These are phyloP conservation scores for Agrochola lota DNA, from an alignment of 2,888 invertebrate genomes.

Conservation along the genomic window DNA sequence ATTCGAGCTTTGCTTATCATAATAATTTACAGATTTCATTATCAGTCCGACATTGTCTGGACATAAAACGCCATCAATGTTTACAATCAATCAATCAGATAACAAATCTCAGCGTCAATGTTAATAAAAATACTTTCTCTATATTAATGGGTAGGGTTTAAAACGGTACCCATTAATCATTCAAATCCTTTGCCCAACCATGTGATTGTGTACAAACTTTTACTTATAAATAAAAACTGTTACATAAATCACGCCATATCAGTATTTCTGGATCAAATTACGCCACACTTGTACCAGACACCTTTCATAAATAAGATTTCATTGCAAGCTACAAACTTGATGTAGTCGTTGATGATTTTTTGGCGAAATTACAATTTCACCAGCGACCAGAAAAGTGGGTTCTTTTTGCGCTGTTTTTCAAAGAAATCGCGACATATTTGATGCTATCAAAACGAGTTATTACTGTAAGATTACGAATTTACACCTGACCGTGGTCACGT, in stretches of 20 bases:
- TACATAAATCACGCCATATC: constrained; percentile 37
- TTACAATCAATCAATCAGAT: constrained; percentile 4
- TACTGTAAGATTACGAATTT: constrained; percentile 20
- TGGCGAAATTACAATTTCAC: constrained; percentile 60
- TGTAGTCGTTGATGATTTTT: constrained; percentile 36
- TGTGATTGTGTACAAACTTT: constrained; percentile 21
- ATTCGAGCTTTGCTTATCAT: background rate
- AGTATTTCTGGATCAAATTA: constrained; percentile 44
- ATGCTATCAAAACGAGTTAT: constrained; percentile 50
- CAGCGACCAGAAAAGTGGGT: constrained; percentile 41
- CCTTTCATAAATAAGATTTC: constrained; percentile 51
- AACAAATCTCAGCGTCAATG: constrained; percentile 2
- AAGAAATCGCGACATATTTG: constrained; percentile 31
- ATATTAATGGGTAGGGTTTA: background rate
- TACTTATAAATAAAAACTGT: constrained; percentile 31
- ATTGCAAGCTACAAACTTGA: constrained; percentile 23
- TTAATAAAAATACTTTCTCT: constrained; percentile 33
- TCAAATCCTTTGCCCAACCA: constrained; percentile 1
- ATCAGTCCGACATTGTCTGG: background rate
- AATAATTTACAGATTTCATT: background rate
- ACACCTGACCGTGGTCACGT: constrained; percentile 33
- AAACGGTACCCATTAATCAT: constrained; percentile 8
- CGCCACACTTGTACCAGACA: constrained; percentile 24
- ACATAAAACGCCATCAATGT: background rate
- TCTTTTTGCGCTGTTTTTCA: constrained; percentile 45